phyloP scores from a whole-genome alignment of 2,888 invertebrate genomes.

The Metalampra italica region DNA sequence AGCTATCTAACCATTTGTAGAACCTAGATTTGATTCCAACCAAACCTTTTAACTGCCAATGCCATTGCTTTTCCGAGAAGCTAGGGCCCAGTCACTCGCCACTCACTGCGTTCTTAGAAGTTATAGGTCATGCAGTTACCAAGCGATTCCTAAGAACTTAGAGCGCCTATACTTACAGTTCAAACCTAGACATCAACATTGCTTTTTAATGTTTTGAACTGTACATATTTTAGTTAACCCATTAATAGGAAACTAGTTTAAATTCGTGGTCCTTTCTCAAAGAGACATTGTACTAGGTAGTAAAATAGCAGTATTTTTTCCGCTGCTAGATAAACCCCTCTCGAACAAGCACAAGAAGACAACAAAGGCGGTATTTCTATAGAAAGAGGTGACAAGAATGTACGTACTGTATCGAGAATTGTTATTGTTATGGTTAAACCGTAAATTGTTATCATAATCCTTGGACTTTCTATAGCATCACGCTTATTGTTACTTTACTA shows the following conservation, averaged over 20 bases:
- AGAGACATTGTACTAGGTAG: too few relatives aligned
- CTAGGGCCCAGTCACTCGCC: constrained; percentile 34
- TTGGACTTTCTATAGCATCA: constrained; percentile 27
- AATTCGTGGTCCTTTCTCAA: too few relatives aligned
- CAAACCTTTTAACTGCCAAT: too few relatives aligned
- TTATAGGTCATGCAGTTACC: constrained; percentile 27
- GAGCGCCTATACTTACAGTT: constrained; percentile 15
- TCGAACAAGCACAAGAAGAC: neutral
- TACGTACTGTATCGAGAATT: neutral
- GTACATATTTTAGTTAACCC: neutral
- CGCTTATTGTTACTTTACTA: constrained; percentile 7
- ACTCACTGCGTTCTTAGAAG: constrained; percentile 36
- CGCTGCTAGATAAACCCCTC: neutral
- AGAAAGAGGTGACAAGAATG: neutral
- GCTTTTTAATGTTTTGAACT: neutral
- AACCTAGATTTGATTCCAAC: too few relatives aligned
- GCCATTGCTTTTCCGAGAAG: constrained; percentile 40
- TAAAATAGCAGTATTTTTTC: too few relatives aligned
- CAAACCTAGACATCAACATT: neutral
- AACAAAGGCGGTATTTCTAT: neutral
- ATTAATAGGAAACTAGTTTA: too few relatives aligned
- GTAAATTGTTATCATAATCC: constrained; percentile 29
- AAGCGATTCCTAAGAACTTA: constrained; percentile 10
- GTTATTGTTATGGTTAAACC: constrained; percentile 16
- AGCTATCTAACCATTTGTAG: too few relatives aligned